A percentile compares a stretch with the other conserved stretches of the same genome.
Conservation (phyloP, 2,113 vertebrate species). For the Esox niger region DNA sequence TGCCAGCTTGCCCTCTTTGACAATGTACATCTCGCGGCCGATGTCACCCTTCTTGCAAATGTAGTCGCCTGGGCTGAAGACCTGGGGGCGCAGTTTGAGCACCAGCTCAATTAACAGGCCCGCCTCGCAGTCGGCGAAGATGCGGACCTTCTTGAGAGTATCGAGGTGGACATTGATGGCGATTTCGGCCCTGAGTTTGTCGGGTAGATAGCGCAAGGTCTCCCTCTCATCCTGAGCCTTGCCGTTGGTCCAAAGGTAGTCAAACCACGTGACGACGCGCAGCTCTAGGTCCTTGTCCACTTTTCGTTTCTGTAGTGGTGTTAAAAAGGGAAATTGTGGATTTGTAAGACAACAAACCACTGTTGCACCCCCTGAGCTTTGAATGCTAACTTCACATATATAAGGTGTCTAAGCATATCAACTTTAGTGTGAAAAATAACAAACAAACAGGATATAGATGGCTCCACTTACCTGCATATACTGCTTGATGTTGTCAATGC, state of each 20-base stretch:
- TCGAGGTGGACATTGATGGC: conserved; percentile 95
- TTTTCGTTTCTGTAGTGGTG: conserved; percentile 76
- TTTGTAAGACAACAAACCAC: neutral
- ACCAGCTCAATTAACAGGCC: conserved; percentile 92
- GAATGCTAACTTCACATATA: neutral
- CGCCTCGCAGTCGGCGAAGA: conserved; percentile 96
- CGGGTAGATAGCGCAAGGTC: conserved; percentile 90
- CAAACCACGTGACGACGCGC: conserved; percentile 96
- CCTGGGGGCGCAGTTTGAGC: conserved; percentile 88
- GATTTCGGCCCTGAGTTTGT: conserved; percentile 95
- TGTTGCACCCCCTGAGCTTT: neutral
- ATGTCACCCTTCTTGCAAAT: conserved; percentile 98
- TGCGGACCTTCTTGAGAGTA: conserved; percentile 91
- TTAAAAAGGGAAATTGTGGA: neutral
- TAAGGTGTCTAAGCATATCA: neutral
- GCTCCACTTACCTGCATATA: conserved; percentile 87
- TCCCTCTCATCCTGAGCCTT: conserved; percentile 92
- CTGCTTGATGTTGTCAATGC: conserved; percentile 95
- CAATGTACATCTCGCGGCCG: conserved; percentile 98
- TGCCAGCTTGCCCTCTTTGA: conserved; percentile 95
- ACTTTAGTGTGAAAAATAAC: too few species aligned
- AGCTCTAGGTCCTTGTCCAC: conserved; percentile 92
- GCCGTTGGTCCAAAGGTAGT: conserved; percentile 96
- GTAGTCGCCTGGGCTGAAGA: conserved; percentile 95
- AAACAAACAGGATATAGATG: neutral